These are phyloP conservation scores for Steinernema khuongi DNA, from an alignment of 1,140 invertebrate genomes.

Conservation along the genomic window DNA sequence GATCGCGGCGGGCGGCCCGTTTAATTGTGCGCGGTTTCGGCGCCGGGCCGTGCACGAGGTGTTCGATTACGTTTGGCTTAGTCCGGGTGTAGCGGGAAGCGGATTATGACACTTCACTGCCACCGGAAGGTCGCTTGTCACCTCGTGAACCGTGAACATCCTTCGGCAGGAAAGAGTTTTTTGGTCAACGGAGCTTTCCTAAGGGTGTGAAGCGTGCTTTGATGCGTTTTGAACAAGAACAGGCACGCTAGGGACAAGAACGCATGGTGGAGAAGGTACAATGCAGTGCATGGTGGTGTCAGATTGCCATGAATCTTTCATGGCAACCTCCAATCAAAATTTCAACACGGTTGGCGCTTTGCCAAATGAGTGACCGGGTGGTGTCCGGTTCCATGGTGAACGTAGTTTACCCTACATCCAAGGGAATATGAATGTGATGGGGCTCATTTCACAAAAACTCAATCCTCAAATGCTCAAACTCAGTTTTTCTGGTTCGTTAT, in stretches of 20 bases:
- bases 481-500: too few relatives aligned
- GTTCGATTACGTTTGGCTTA: neutral
- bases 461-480: too few relatives aligned
- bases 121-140: neutral
- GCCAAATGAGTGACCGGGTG: neutral
- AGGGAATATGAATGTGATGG: too few relatives aligned
- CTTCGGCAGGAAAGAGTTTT: neutral
- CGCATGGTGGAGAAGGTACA: too few relatives aligned
- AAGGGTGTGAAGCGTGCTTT: too few relatives aligned
- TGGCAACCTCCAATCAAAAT: neutral
- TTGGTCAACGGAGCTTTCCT: neutral
- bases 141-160: neutral
- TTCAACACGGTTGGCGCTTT: too few relatives aligned
- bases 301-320: neutral
- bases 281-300: neutral
- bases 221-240: too few relatives aligned
- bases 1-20: constrained; percentile 13
- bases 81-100: neutral
- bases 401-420: too few relatives aligned
- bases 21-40: constrained; percentile 10
- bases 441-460: too few relatives aligned
- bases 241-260: too few relatives aligned
- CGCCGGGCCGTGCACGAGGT: neutral
- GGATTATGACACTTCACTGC: constrained; percentile 10
- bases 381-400: too few relatives aligned